Evolutionary conservation across 2,888 invertebrate species (phyloP).

Genomic region (Mythimna ferrago): DNA sequence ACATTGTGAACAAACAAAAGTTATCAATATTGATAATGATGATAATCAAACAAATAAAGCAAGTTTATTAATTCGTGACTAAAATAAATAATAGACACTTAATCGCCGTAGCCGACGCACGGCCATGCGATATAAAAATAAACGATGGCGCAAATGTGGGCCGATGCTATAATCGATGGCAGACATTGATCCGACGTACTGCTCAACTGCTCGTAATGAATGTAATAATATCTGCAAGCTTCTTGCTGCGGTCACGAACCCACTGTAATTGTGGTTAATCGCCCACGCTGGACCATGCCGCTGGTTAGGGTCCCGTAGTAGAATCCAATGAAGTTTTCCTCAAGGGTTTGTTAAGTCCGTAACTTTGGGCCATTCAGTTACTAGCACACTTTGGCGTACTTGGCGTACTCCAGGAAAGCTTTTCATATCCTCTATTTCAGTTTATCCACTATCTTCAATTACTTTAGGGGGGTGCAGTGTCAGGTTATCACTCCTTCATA

Average conservation of each 20-base stretch:
- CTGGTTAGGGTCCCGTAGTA: slow-evolving; percentile 23
- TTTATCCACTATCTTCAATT: background rate
- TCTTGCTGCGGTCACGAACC: slow-evolving; percentile 61
- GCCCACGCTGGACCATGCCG: slow-evolving; percentile 43
- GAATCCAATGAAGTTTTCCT: background rate
- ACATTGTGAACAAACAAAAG: background rate
- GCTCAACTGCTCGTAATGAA: slow-evolving; percentile 33
- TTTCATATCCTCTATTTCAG: background rate
- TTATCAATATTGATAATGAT: background rate
- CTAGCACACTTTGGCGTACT: no score
- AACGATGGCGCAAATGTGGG: slow-evolving; percentile 25
- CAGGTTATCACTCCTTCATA: background rate
- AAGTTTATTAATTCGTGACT: slow-evolving; percentile 31
- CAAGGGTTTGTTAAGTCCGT: background rate
- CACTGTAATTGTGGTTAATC: slow-evolving; percentile 59
- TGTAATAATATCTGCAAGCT: slow-evolving; percentile 63
- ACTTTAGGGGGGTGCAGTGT: background rate
- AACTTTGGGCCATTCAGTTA: no score
- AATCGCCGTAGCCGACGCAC: background rate
- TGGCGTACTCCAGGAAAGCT: background rate
- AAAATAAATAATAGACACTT: slow-evolving; percentile 26
- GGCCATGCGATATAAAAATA: slow-evolving; percentile 5
- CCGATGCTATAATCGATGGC: slow-evolving; percentile 38
- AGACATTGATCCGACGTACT: slow-evolving; percentile 48
- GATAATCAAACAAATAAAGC: background rate